Base-by-base conservation (phyloP, 2,888 invertebrate genomes). In the Clostera curtula region DNA sequence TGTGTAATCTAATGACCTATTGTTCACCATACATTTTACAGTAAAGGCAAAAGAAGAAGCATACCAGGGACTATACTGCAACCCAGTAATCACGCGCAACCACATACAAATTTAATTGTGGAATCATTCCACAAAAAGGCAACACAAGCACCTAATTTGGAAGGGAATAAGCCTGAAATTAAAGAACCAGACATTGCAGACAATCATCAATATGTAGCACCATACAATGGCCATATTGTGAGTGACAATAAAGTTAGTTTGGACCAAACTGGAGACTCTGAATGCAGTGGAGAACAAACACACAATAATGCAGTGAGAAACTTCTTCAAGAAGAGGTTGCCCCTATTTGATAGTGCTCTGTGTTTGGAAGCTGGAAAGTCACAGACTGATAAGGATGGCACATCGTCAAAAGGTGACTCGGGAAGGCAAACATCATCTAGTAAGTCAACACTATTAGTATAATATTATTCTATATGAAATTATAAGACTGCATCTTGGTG, bases 31-130 rank as follows among this genome's bases (percentile, higher is more conserved):
- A 12, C 11, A 23, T 20, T n/a, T 20, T 4, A 15, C 52, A 79
- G 79, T 26, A 73, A 67, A 60, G 70, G 64, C n/a, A 80, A 77
- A 55, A 56, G 80, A 30, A 62, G 63, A 44, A 79, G 79, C 41
- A 52, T 79, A 9, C 55, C 55, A 4, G 62, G 56, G 29, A 24
- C 47, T 8, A 19, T 26, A 19, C 18, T 37, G 2, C 32, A 32
- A 4, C 31, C 37, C 6, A 3, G 9, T 2, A 11, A 11, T 11
- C 10, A 11, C 5, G n/a, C 19, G 13, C n/a, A 20, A 14, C 33
- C 32, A 3, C 14, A 29, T 2, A 19, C 29, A 11, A 38, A 56
- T 33, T 27, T 51, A 3, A 48, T 61, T 8, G 25, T 27, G 6
- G 29, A 41, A 23, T 54, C 61, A 23, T 66, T 48, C 28, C 22